Base-by-base conservation (phyloP, 2,113 vertebrate genomes). In the Apaloderma vittatum region DNA sequence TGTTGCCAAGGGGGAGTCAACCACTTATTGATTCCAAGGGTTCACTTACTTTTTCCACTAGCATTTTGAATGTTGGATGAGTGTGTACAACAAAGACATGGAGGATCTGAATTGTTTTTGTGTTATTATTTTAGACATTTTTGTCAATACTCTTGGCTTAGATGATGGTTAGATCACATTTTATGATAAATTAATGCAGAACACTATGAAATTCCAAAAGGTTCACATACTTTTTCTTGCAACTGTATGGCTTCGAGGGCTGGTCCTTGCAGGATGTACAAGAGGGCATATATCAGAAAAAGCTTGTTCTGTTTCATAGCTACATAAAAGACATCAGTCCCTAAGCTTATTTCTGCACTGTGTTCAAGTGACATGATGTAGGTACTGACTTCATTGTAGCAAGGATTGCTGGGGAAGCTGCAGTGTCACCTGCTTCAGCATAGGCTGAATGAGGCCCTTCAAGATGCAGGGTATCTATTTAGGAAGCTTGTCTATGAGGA, bases 271-370 rank as follows among this genome's bases (percentile, higher is more conserved):
- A 51, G 37, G 46, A 72, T 78, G 54, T 23, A 17, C 2, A 12
- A 55, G 73, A 70, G 23, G 32, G 37, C 61, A 61, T 48, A 85
- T 1, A 72, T 37, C n/a, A 61, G 85, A 61, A 66, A 24, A 88
- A 71, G 40, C 67, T 77, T 96, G 78, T 78, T 91, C 78, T 67
- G 14, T 74, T 90, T 96, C 76, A 61, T 52, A 67, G 86, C 61
- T 81, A 93, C 82, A 96, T 36, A 29, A 94, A 86, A 86, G 51
- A 24, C 71, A 73, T 19, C 26, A 11, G 29, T 89, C 74, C 84
- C 66, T 74, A 15, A 24, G 91, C 82, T 3, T 54, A 30, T 52
- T 36, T 46, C 32, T 58, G 54, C 43, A 0, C 32, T 1, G 32
- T 0, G 2, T 19, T 67, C 24, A 16, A 70, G 3, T 34, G 55